phyloP scores from a whole-genome alignment of 2,888 invertebrate species.

The Dicyrtomina minuta region DNA sequence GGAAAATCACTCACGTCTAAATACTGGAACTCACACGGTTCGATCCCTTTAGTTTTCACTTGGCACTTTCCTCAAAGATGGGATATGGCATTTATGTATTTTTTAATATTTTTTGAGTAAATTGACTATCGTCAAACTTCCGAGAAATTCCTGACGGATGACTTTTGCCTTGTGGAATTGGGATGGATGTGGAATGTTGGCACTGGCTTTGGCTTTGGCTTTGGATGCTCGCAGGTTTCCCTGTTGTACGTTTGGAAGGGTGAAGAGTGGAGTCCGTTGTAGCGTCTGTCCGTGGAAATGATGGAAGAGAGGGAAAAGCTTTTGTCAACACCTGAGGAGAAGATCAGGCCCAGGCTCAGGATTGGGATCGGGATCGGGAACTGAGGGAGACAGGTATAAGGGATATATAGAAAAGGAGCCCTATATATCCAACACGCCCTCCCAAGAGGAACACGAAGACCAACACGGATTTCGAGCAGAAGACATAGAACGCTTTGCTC shows the following conservation, averaged over 20 bases:
- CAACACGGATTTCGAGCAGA: background rate
- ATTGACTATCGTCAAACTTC: slow-evolving; percentile 34
- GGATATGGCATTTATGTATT: too few species aligned
- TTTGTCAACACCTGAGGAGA: slow-evolving; percentile 38
- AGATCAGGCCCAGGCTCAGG: slow-evolving; percentile 1
- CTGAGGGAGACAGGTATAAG: slow-evolving; percentile 24
- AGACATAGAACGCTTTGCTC: too few species aligned
- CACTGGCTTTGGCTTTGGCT: too few species aligned
- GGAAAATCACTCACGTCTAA: too few species aligned
- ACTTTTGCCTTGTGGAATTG: background rate
- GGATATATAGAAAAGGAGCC: background rate
- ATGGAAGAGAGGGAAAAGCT: slow-evolving; percentile 21
- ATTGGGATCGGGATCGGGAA: background rate
- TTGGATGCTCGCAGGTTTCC: too few species aligned
- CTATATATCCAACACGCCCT: slow-evolving; percentile 29
- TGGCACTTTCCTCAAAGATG: too few species aligned
- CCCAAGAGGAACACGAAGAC: slow-evolving; percentile 26
- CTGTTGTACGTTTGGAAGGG: too few species aligned
- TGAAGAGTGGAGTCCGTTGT: too few species aligned
- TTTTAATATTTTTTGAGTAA: slow-evolving; percentile 14
- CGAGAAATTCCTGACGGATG: slow-evolving; percentile 37
- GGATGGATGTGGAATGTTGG: background rate
- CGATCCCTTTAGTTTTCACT: too few species aligned
- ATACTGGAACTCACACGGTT: too few species aligned
- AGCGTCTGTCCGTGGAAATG: background rate